Base-by-base conservation (phyloP, 2,797 vertebrate species). In the Coracias cyanogaster region DNA sequence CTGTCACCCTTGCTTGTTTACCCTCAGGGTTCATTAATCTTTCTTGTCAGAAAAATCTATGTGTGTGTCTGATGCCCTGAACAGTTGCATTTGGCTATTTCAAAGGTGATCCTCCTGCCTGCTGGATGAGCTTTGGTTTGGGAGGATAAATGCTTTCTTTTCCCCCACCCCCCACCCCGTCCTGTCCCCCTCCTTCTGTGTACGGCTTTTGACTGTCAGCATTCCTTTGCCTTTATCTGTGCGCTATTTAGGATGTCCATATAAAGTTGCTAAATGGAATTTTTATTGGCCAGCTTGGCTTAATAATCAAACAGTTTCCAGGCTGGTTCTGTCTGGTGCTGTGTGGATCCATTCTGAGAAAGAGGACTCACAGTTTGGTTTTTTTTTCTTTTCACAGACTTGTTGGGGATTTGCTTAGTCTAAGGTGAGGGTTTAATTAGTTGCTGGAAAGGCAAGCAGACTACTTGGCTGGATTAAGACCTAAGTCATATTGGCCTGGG, bases 231-330 rank as follows among this genome's bases (percentile, higher is more conserved):
- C 88, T 92, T 96, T 96, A 97, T 96, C 95, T 95, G 22, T 86
- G 69, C 5, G 0, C 90, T 87, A 14, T 95, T 96, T 93, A 89
- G 92, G 93, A 81, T 95, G 94, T 96, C 82, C 94, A 92, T 94
- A 94, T 97, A 95, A 97, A 95, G 86, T 94, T 93, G 93, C 94
- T 96, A 96, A 94, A 93, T 89, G 94, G 94, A 85, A 97, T 97
- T 94, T 96, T 96, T 96, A 96, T 76, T 94, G 95, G 57, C 26
- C 51, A 51, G 33, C 74, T 92, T 90, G 84, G 94, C 94, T 97
- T 95, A 96, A 95, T 97, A 95, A 92, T 96, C 95, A 96, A 96
- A 94, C 95, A 83, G 82, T 91, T 97, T 97, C 62, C 76, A 92
- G 82, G 64, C 94, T 96, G 90, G 95, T 97, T 97, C 78, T 94